Percentiles rank a stretch among this genome's conserved stretches.
Conservation (phyloP, 2,888 invertebrate species). For the Heliconius ethilla region DNA sequence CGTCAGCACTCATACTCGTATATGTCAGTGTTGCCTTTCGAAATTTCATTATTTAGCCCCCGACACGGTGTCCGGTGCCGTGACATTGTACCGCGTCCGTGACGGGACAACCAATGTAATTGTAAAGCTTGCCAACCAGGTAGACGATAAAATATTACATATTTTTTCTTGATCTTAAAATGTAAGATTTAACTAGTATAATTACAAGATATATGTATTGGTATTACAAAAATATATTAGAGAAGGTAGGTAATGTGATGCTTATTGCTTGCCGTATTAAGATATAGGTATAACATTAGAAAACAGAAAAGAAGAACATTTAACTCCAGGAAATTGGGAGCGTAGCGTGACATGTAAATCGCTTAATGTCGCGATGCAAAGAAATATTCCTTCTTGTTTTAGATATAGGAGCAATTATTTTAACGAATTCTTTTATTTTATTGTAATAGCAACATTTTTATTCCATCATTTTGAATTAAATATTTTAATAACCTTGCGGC, state of each 20-base stretch:
- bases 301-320: conserved; percentile 15
- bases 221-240: neutral
- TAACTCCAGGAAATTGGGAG: conserved; percentile 40
- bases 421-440: conserved; percentile 1
- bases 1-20: conserved; percentile 39
- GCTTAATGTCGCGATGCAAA: conserved; percentile 30
- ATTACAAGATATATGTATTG: neutral
- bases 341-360: conserved; percentile 35
- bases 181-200: too few relatives aligned
- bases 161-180: neutral
- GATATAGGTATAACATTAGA: conserved; percentile 19
- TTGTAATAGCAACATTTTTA: neutral
- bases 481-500: too few relatives aligned
- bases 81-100: conserved; percentile 37
- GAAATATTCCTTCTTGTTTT: conserved; percentile 28
- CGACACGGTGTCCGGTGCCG: conserved; percentile 38
- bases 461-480: too few relatives aligned
- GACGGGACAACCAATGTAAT: conserved; percentile 44
- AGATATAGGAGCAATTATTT: neutral
- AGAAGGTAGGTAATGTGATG: neutral
- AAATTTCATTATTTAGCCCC: conserved; percentile 46
- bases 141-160: conserved; percentile 25
- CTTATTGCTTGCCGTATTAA: neutral
- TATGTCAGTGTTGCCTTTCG: conserved; percentile 42
- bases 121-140: conserved; percentile 41